Base-by-base conservation (phyloP, 64 coral and sea anemone genomes). In the Trachythela sp. region DNA sequence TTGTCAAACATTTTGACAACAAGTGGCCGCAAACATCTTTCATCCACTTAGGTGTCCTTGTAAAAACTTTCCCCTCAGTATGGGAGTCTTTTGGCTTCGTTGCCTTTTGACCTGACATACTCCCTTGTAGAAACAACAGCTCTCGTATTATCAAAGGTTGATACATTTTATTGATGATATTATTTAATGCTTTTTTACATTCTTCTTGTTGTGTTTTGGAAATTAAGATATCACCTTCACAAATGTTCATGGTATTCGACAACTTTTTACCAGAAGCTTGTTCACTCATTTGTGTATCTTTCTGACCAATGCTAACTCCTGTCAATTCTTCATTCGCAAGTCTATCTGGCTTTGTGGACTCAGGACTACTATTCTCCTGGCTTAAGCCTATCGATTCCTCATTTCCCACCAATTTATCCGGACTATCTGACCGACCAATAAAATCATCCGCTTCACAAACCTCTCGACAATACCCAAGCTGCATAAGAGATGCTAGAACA, bases 1-100 rank as follows among this genome's bases (percentile, higher is more conserved):
- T 95, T 93, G 94, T 99, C 34, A 99, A 48, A 32, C 91, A 58
- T 91, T 92, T 91, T 40, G 96, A 99, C 33, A 99, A 80, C 24
- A 99, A 31, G 35, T 89, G 89, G 7, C 96, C 96, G 93, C 96
- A 99, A 85, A 93, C 77, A 37, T 88, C 45, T 29, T 27, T 92
- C 89, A 99, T 88, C 96, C 96, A 99, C 70, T 89, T 93, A 8
- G 93, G 96, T 10, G 87, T 68, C 30, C 36, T 75, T 20, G 30
- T 86, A 39, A 39, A 49, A 15, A 36, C 8, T 32, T 59, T 33
- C 34, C 38, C 48, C 72, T 35, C 8, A 34, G 13, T 51, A 1
- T 11, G 17, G 26, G 39, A 13, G 29, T 15, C n/a, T 48, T 70
- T 50, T 70, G 68, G 24, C n/a, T 29, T 70, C 27, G n/a, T 0